Conservation (phyloP, 2,797 vertebrate genomes). For the Phoxinus dragarum region DNA sequence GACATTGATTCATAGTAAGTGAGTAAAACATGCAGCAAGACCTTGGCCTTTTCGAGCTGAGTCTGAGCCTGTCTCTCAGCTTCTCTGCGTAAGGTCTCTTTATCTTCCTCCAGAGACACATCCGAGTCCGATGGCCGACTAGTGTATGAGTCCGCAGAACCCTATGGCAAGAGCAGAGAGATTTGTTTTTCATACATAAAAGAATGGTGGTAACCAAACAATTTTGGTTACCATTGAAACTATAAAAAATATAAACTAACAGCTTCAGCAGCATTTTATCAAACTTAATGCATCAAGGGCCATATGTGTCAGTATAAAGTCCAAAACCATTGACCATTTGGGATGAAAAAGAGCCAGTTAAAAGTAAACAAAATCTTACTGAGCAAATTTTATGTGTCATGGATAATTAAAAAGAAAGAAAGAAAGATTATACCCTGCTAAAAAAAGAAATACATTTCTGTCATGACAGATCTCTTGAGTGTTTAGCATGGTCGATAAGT, state of each 20-base stretch:
- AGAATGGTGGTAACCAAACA: neutral
- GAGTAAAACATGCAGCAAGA: slow-evolving; percentile 59
- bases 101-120: slow-evolving; percentile 99
- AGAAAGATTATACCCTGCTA: neutral
- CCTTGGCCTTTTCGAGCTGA: slow-evolving; percentile 97
- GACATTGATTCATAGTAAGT: neutral
- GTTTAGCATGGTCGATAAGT: neutral
- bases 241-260: neutral
- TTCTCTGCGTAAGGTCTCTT: slow-evolving; percentile 97
- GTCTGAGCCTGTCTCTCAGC: slow-evolving; percentile 97
- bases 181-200: slow-evolving; percentile 45
- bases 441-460: neutral
- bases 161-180: slow-evolving; percentile 75
- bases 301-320: neutral
- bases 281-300: neutral
- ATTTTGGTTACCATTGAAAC: neutral
- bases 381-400: neutral
- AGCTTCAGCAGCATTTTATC: neutral
- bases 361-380: neutral
- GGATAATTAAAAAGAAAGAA: neutral
- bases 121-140: slow-evolving; percentile 99
- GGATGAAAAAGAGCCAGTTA: neutral
- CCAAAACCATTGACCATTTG: neutral
- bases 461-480: neutral
- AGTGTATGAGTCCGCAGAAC: slow-evolving; percentile 99